These are phyloP conservation scores for Patella depressa DNA, from an alignment of 2,888 invertebrate genomes.

Conservation along the genomic window DNA sequence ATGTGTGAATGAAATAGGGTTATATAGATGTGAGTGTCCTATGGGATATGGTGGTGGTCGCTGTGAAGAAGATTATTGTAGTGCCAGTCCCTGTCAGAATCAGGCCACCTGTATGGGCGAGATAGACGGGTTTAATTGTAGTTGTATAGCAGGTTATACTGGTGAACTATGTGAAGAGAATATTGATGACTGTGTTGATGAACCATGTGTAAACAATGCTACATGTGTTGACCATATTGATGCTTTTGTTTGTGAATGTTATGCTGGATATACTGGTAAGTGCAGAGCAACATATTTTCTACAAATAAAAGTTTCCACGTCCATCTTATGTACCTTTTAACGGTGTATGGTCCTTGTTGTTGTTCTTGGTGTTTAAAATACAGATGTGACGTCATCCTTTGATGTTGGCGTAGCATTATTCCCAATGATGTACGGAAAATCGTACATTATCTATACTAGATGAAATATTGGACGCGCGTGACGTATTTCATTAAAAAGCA, in stretches of 20 bases:
- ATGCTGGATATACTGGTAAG: slow-evolving; percentile 36
- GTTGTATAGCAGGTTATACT: background rate
- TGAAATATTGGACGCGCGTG: too few species aligned
- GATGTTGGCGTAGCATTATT: too few species aligned
- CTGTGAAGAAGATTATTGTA: slow-evolving; percentile 15
- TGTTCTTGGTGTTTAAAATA: too few species aligned
- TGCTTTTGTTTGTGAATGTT: slow-evolving; percentile 42
- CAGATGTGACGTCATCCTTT: too few species aligned
- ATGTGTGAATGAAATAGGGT: slow-evolving; percentile 18
- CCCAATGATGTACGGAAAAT: too few species aligned
- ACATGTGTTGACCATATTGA: slow-evolving; percentile 40
- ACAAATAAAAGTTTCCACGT: too few species aligned
- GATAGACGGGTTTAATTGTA: slow-evolving; percentile 10
- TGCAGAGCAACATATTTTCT: background rate
- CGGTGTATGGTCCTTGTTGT: too few species aligned
- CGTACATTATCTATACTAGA: too few species aligned
- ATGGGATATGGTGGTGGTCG: slow-evolving; percentile 1
- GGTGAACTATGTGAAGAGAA: slow-evolving; percentile 17
- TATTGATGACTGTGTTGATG: slow-evolving; percentile 9
- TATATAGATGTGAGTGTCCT: slow-evolving; percentile 18
- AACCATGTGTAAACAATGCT: slow-evolving; percentile 19
- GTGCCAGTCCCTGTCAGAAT: slow-evolving; percentile 8
- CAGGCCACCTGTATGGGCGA: slow-evolving; percentile 1
- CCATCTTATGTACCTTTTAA: too few species aligned
- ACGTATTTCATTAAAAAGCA: too few species aligned